Evolutionary conservation across 1,140 invertebrate genomes (phyloP).

Genomic region (Carcinoscorpius rotundicauda): DNA sequence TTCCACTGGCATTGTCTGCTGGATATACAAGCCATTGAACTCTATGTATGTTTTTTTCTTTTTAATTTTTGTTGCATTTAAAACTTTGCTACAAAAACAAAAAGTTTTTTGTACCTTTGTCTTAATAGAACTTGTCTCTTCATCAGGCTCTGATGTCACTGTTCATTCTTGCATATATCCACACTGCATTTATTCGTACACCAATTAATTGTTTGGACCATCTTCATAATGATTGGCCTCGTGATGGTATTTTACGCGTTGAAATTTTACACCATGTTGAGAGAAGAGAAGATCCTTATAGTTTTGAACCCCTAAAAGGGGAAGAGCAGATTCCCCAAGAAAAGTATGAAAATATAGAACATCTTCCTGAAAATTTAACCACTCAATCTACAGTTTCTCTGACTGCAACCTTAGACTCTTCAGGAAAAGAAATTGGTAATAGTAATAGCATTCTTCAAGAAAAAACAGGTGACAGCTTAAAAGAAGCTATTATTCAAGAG

Average conservation of each 20-base stretch:
- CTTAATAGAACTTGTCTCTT: neutral
- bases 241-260: slow-evolving; percentile 89
- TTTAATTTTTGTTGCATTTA: neutral
- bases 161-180: slow-evolving; percentile 86
- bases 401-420: neutral
- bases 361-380: neutral
- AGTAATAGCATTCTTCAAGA: neutral
- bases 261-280: slow-evolving; percentile 69
- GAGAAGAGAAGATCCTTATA: neutral
- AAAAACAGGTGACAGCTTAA: neutral
- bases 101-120: neutral
- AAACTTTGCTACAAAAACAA: neutral
- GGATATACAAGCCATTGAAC: neutral
- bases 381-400: neutral
- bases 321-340: neutral
- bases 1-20: neutral
- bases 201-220: slow-evolving; percentile 88
- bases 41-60: neutral
- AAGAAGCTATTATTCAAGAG: neutral
- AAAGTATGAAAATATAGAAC: too few relatives aligned
- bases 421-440: neutral
- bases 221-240: slow-evolving; percentile 79
- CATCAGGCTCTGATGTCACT: slow-evolving; percentile 46
- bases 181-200: slow-evolving; percentile 80
- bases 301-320: neutral